phyloP scores from a whole-genome alignment of 2,797 vertebrate species.

The Triplophysa yarkandensis region DNA sequence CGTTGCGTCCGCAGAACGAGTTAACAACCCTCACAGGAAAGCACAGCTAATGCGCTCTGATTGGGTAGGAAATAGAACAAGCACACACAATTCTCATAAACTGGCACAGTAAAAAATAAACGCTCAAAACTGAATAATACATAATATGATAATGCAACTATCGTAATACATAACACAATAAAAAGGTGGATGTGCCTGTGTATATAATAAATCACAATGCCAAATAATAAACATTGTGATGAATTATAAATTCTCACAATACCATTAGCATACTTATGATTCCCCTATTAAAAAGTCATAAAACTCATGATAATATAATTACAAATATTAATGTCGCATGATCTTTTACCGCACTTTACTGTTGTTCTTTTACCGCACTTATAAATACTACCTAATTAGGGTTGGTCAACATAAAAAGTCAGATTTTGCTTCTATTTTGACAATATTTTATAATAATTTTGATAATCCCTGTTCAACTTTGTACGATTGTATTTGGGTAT shows the following conservation, averaged over 20 bases:
- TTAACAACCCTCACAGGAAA: constrained; percentile 10
- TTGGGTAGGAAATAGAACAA: not conserved
- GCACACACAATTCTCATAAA: not conserved
- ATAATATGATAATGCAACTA: not conserved
- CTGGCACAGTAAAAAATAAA: not conserved
- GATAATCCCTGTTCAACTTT: not conserved
- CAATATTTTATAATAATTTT: not conserved
- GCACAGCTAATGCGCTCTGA: not conserved
- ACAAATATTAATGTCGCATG: not conserved
- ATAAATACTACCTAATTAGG: not conserved
- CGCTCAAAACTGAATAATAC: not conserved
- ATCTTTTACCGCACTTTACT: not conserved
- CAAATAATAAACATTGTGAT: not conserved
- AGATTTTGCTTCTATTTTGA: not conserved
- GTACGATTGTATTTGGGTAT: too few relatives aligned
- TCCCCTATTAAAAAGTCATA: not conserved
- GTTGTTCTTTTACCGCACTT: not conserved
- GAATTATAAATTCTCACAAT: not conserved
- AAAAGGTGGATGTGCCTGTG: not conserved
- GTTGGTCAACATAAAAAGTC: not conserved
- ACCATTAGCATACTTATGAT: not conserved
- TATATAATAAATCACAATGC: not conserved
- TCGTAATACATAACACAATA: not conserved
- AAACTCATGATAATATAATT: not conserved
- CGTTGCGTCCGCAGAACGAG: constrained; percentile 26